Evolutionary conservation across 2,888 invertebrate genomes (phyloP).

Genomic region (Tetropium fuscum): DNA sequence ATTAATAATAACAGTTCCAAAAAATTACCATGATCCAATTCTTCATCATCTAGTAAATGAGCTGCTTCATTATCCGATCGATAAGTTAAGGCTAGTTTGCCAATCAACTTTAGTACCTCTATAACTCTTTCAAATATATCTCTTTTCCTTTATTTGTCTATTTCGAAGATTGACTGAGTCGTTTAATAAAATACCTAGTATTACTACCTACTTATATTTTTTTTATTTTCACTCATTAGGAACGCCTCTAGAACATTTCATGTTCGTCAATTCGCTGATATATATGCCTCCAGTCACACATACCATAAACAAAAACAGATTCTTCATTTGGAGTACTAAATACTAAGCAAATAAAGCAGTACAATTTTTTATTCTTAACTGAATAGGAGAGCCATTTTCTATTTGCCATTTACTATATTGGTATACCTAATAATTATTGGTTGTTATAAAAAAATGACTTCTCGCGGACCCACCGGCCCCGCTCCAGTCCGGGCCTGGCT

Average conservation of each 20-base stretch:
- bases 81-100: neutral
- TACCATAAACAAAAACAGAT: neutral
- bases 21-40: neutral
- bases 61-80: neutral
- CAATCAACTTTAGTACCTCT: slow-evolving; percentile 4
- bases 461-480: too few relatives aligned
- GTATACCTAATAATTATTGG: too few relatives aligned
- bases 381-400: neutral
- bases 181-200: neutral
- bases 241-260: neutral
- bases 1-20: neutral
- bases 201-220: neutral
- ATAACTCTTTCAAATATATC: slow-evolving; percentile 9
- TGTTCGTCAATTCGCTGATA: neutral
- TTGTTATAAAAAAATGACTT: too few relatives aligned
- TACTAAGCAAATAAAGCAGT: slow-evolving; percentile 1
- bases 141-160: slow-evolving; percentile 6
- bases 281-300: neutral
- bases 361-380: slow-evolving; percentile 2
- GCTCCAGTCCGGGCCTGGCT: too few relatives aligned
- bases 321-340: neutral
- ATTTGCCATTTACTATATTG: neutral
- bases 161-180: slow-evolving; percentile 5
- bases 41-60: neutral
- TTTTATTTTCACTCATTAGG: slow-evolving; percentile 1